Evolutionary conservation across 2,113 vertebrate species (phyloP), one percentile per base, ranked within the genome.

Genomic region (Ginglymostoma cirratum): DNA sequence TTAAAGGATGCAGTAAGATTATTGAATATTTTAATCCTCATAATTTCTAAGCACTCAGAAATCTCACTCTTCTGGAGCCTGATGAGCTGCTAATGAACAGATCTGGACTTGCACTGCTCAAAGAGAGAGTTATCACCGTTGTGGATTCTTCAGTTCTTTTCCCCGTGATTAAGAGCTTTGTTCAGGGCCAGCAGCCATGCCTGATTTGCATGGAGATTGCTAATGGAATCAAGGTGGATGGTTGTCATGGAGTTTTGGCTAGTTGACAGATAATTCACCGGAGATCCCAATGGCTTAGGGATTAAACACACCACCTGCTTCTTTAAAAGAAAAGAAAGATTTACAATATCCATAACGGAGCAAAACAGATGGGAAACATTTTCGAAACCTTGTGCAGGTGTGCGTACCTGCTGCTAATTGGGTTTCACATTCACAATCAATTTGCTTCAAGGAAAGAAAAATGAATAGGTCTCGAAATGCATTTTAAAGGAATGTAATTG

Each of bases 221-320:
- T 72, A 95, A 95, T 95, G 94, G 69, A 95, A 95, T 76, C 42
- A 45, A 48, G 27, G 69, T 72, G 67, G 67, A 95, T 52, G 94
- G 69, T 72, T 95, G 94, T 76, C 94, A 95, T 24, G 24, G 69
- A 42, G 94, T 21, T 5, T 24, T 95, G 94, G 94, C 48, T 72
- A 76, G 15, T 23, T 52, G 69, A 72, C 94, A 95, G 94, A 76
- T 95, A 45, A 72, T 95, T 76, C 23, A 48, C 27, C 52, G 42
- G 42, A 52, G 94, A 95, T 72, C 94, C 67, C 94, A 52, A 66
- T 95, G 67, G 94, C 69, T 70, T 5, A 48, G 69, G 94, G 42
- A 72, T 72, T 95, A 95, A 67, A 95, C 24, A 95, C 30, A 23
- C 94, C 94, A 95, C 94, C 94, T 95, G 94, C 94, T 70, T 95